Evolutionary conservation across 2,113 vertebrate genomes (phyloP), one percentile per base, ranked within the genome.

Genomic region (Cyprinodon variegatus): DNA sequence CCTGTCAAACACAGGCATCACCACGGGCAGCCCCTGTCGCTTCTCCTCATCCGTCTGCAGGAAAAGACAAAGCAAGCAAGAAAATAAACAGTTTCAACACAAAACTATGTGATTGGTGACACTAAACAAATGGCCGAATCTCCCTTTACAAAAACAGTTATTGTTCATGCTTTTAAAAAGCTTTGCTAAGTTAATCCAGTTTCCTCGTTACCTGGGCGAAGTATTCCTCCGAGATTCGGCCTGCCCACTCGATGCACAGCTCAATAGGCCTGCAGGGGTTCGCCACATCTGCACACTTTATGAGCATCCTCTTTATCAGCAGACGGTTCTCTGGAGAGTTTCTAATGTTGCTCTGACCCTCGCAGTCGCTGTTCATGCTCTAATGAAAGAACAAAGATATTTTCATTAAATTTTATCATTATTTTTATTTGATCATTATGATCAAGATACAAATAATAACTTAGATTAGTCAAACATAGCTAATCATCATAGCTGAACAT

Each of bases 1-100:
- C 83, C 97, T 95, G 77, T 99, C 97, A 65, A 99, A 99, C 86
- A 98, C 96, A 0, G 97, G 97, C 97, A 99, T 99, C 86, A 99
- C 97, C 85, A 99, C 97, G 0, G 97, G 97, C 12, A 99, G 91
- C 41, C 97, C 96, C 65, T 96, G 96, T 67, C 93, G 94, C 89
- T 99, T 99, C 93, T 99, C 97, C 91, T 99, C 97, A 45, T 99
- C 97, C 0, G 97, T 99, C 97, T 99, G 87, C 37, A 87, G 90
- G 72, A 88, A n/a, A 90, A 60, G 57, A 36, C 43, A 8, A 43
- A 57, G 9, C 9, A 1, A 45, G 11, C 43, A 57, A 57, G 0
- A 0, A n/a, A 57, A 9, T 57, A 46, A 12, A 37, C 14, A 2
- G 22, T 37, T 43, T 43, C 41, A 45, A 11, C 22, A n/a, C 4